Percentiles rank a stretch among this genome's conserved stretches.
phyloP scores from a whole-genome alignment of 2,113 vertebrate genomes.

The Setophaga kirtlandii region DNA sequence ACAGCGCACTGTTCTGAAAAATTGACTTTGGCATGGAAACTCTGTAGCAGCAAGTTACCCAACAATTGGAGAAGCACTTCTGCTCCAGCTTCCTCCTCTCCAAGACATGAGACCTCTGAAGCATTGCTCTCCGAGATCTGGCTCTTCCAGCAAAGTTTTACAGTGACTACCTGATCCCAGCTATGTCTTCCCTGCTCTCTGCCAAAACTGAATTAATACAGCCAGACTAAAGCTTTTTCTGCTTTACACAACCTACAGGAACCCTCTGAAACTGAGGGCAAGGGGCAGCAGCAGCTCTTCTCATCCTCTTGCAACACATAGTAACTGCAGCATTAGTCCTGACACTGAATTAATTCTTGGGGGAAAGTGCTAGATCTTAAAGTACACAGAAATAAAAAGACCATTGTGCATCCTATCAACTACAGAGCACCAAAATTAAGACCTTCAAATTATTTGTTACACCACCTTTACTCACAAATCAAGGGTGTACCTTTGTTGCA shows the following conservation, averaged over 20 bases:
- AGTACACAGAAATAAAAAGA: background rate
- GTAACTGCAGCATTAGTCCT: background rate
- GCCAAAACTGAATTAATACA: background rate
- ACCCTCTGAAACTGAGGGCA: background rate
- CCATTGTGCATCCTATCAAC: background rate
- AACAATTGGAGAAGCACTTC: background rate
- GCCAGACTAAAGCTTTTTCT: background rate
- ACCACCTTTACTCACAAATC: background rate
- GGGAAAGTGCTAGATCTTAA: background rate
- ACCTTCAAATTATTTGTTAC: background rate
- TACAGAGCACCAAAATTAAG: background rate
- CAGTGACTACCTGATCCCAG: background rate
- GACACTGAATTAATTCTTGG: background rate
- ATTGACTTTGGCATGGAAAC: background rate
- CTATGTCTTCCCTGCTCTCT: background rate
- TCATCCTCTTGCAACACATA: background rate
- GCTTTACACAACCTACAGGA: background rate
- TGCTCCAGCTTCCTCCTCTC: background rate
- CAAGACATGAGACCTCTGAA: background rate
- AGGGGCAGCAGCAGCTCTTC: background rate
- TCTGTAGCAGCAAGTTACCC: background rate
- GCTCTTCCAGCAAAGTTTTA: background rate
- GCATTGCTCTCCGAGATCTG: fast-evolving
- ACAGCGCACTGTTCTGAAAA: background rate
- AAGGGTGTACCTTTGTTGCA: background rate